Evolutionary conservation across 1,140 invertebrate species (phyloP), one percentile per base, ranked within the genome.

Genomic region (Capitella teleta): DNA sequence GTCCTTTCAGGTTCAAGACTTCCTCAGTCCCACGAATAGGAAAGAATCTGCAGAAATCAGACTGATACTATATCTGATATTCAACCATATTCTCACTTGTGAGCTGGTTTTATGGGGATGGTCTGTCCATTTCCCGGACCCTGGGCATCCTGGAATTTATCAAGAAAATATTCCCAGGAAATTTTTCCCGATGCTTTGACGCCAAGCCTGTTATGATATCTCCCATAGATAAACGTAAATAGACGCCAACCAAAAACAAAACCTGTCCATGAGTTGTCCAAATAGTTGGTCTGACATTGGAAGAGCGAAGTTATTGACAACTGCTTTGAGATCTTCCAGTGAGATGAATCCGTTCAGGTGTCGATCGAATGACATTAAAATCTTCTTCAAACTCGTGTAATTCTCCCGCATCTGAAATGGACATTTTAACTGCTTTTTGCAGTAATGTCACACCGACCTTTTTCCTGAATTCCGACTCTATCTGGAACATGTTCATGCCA

Each of bases 221-320:
- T n/a, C n/a, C n/a, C n/a, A n/a, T n/a, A n/a, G n/a, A n/a, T n/a
- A n/a, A n/a, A n/a, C n/a, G n/a, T n/a, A n/a, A n/a, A n/a, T n/a
- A n/a, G n/a, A n/a, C n/a, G n/a, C n/a, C n/a, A n/a, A n/a, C n/a
- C n/a, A n/a, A n/a, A n/a, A n/a, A n/a, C n/a, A n/a, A n/a, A n/a
- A 69, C 67, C 59, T 69, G 16, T 63, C 61, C 64, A 68, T 67
- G 10, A 69, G 58, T 30, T 64, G 59, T 6, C 26, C 41, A 51
- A 69, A 69, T 8, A 68, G 57, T 41, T 64, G 64, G 41, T 68
- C 63, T 10, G 63, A 64, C 65, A 69, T 63, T n/a, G 67, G 65
- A 2, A 69, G 49, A 6, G 63, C 63, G 49, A 69, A 69, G 34
- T 61, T 58, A 47, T 53, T 57, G 8, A 69, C 55, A 8, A 68